Evolutionary conservation across 2,888 invertebrate genomes (phyloP), one percentile per base, ranked within the genome.

Genomic region (Apeira syringaria): DNA sequence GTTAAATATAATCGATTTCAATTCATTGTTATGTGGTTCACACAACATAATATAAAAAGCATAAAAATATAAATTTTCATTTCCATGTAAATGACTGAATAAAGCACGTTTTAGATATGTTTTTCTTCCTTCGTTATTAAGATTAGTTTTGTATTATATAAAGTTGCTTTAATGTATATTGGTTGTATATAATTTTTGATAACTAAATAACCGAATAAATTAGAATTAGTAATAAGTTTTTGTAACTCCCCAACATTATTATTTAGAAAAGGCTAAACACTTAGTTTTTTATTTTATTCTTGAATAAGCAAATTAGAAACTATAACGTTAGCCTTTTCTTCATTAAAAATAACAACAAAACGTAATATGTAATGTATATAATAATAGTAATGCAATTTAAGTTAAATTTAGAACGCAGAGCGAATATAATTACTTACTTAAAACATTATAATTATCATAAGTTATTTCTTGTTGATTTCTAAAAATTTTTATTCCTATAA

Each of bases 401-500:
- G 61, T 47, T 54, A 53, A 79, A 74, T 7, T 7, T 6, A 24
- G 9, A 24, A 66, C 80, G 75, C 74, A 78, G 74, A 81, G 81
- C 77, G 80, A 66, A 42, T 78, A 77, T 64, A 49, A 50, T 74
- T 67, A 63, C 53, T 61, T 68, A 61, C 49, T 29, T 37, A 29
- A 33, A n/a, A n/a, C n/a, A 9, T 44, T 34, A 40, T 68, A 74
- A 73, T 68, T 73, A 74, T 37, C 28, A 68, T 70, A 72, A 69
- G 60, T 61, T 69, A 68, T 64, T 64, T 66, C 68, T 85, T 84
- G 85, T 84, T 84, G 78, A 79, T 58, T 74, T 81, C 80, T 83
- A 74, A 59, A n/a, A 84, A 77, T 64, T 61, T 81, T 80, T 84
- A 88, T 88, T 89, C 88, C 88, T 89, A 86, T 74, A 68, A 74